Evolutionary conservation across 2,113 vertebrate species (phyloP).

Genomic region (Heteronetta atricapilla): DNA sequence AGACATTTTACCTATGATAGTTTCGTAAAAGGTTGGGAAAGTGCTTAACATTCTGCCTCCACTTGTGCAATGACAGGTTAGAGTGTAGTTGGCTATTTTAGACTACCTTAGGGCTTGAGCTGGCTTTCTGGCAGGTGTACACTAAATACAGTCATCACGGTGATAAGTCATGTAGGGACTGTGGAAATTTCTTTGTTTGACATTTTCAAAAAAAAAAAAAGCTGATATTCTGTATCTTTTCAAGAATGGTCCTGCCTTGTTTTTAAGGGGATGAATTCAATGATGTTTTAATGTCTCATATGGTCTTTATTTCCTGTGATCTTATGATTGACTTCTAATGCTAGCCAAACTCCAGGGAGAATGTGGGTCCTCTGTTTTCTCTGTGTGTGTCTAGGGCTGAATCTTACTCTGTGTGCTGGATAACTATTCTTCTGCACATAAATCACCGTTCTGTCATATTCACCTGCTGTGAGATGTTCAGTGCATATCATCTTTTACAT

Average conservation of each 20-base stretch:
- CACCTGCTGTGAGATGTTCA: conserved; percentile 23
- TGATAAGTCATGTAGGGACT: accelerated
- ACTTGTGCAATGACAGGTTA: background rate
- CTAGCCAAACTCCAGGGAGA: background rate
- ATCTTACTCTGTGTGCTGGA: background rate
- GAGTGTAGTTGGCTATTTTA: background rate
- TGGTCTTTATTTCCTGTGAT: background rate
- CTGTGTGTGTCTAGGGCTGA: background rate
- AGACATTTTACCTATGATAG: background rate
- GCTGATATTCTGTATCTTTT: background rate
- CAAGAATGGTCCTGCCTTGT: background rate
- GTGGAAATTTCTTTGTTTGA: background rate
- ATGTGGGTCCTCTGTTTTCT: background rate
- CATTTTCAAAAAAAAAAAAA: background rate
- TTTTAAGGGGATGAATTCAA: background rate
- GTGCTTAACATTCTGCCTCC: background rate
- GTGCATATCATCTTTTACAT: conserved; percentile 53
- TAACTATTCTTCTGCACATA: conserved; percentile 14
- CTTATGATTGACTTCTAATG: background rate
- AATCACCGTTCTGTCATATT: conserved; percentile 42
- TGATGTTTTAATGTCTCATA: background rate
- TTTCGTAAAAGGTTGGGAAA: background rate
- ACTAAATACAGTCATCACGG: background rate
- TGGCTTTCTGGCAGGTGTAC: background rate
- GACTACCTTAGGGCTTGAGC: accelerated